Conservation (phyloP, 1,140 invertebrate species). For the Probaryconus sp. region DNA sequence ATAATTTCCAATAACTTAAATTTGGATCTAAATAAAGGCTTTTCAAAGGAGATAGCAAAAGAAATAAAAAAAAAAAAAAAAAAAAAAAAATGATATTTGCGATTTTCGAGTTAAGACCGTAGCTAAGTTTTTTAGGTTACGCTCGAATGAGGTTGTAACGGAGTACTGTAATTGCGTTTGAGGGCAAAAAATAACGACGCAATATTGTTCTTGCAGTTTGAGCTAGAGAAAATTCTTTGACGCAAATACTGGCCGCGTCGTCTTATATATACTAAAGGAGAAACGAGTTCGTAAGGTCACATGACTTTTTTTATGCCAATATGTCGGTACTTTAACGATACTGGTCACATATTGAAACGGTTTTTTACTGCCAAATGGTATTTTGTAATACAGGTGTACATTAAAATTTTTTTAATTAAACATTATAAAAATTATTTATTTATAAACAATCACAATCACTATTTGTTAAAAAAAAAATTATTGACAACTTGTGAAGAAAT, state of each 20-base stretch:
- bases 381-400: slow-evolving; percentile 46
- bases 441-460: not conserved
- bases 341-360: slow-evolving; percentile 47
- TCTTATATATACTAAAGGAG: slow-evolving; percentile 62
- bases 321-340: slow-evolving; percentile 56
- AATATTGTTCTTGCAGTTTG: slow-evolving; percentile 55
- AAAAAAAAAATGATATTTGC: no score
- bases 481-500: not conserved
- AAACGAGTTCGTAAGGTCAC: slow-evolving; percentile 64
- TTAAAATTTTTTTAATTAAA: not conserved
- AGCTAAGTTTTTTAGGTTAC: slow-evolving; percentile 47
- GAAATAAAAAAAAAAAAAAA: not conserved
- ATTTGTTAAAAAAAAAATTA: not conserved
- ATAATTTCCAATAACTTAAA: slow-evolving; percentile 12
- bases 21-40: not conserved
- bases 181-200: slow-evolving; percentile 71
- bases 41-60: no score
- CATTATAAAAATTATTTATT: not conserved
- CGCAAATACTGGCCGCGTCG: slow-evolving; percentile 56
- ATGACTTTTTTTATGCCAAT: slow-evolving; percentile 54
- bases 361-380: slow-evolving; percentile 38
- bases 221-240: slow-evolving; percentile 60
- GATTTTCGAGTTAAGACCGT: no score
- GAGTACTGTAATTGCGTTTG: slow-evolving; percentile 67
- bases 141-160: slow-evolving; percentile 64